A percentile compares a stretch with the other conserved stretches of the same genome.
Evolutionary conservation across 2,113 vertebrate genomes (phyloP).

Genomic region (Balaeniceps rex): DNA sequence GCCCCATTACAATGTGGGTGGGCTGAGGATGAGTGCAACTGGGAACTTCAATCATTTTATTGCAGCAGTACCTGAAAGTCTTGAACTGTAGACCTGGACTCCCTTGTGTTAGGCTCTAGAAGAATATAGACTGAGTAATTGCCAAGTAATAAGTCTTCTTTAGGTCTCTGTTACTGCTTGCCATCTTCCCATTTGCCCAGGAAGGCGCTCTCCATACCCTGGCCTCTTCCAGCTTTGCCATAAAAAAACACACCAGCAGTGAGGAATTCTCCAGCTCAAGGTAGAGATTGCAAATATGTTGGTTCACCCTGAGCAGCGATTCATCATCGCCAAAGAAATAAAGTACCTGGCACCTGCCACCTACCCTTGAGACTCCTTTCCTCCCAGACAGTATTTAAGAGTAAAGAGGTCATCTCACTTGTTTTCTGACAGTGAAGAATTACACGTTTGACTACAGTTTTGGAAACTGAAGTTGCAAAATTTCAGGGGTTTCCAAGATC

Average conservation of each 20-base stretch:
- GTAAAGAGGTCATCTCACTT: neutral
- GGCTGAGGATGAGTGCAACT: neutral
- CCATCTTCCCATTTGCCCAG: neutral
- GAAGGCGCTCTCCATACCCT: neutral
- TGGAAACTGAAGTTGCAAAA: neutral
- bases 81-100: neutral
- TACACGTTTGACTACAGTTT: neutral
- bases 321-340: constrained; percentile 9
- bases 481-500: neutral
- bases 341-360: neutral
- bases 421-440: constrained; percentile 11
- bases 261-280: neutral
- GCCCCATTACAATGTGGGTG: neutral
- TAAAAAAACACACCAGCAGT: rapidly evolving
- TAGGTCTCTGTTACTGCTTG: neutral
- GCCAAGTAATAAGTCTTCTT: neutral
- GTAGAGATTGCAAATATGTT: neutral
- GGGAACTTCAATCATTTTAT: neutral
- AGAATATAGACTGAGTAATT: neutral
- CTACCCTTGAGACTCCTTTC: constrained; percentile 13
- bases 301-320: neutral
- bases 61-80: neutral
- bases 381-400: neutral
- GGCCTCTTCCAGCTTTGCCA: neutral
- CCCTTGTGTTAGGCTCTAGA: neutral